These are phyloP conservation scores for Criorhina ranunculi DNA, from an alignment of 2,888 invertebrate species.

Conservation along the genomic window DNA sequence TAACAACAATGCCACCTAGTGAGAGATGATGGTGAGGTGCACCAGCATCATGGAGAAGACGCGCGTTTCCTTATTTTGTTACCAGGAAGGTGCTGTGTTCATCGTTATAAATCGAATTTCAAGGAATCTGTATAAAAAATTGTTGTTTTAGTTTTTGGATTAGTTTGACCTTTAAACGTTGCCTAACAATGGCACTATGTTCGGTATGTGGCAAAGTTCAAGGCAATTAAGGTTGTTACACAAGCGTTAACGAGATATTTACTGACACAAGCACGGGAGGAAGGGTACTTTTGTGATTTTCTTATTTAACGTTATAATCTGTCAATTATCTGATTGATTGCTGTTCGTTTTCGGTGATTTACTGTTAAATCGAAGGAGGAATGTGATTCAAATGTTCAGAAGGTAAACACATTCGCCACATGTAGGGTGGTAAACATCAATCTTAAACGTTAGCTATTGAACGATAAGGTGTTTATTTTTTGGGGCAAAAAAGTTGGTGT, in stretches of 20 bases:
- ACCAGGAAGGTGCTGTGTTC: slow-evolving; percentile 10
- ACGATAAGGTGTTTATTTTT: too few relatives aligned
- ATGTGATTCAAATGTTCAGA: not conserved
- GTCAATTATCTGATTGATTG: slow-evolving; percentile 8
- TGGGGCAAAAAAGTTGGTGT: too few relatives aligned
- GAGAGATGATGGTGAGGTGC: slow-evolving; percentile 15
- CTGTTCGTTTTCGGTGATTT: not conserved
- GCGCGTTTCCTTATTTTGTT: slow-evolving; percentile 27
- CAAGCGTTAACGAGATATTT: slow-evolving; percentile 13
- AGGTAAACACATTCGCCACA: too few relatives aligned
- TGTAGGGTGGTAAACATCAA: too few relatives aligned
- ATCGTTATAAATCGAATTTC: slow-evolving; percentile 29
- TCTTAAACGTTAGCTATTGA: too few relatives aligned
- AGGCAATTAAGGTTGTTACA: slow-evolving; percentile 22
- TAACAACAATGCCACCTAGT: slow-evolving; percentile 45
- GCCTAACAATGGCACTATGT: slow-evolving; percentile 2
- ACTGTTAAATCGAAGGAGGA: not conserved
- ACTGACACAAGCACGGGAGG: not conserved
- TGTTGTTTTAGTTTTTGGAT: not conserved
- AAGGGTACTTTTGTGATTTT: not conserved
- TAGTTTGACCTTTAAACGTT: slow-evolving; percentile 1
- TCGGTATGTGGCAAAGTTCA: slow-evolving; percentile 15
- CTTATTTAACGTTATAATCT: slow-evolving; percentile 16
- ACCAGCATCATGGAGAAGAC: not conserved
- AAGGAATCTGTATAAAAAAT: not conserved